Evolutionary conservation across 2,113 vertebrate genomes (phyloP).

Genomic region (Hippoglossus stenolepis): DNA sequence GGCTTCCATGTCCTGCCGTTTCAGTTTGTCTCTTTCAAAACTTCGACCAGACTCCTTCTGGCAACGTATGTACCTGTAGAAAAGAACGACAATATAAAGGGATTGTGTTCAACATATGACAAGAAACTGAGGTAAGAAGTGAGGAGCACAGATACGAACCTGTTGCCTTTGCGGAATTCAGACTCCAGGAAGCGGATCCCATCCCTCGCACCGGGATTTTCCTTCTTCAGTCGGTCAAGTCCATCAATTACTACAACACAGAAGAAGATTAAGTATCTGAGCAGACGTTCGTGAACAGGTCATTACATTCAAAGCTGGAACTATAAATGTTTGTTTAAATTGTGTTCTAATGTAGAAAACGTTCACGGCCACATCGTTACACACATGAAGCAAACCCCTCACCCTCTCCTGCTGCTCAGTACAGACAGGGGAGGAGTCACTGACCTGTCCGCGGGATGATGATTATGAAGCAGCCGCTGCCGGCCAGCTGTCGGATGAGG

Average conservation of each 20-base stretch:
- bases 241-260: constrained; percentile 91
- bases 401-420: neutral
- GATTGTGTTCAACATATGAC: too few relatives aligned
- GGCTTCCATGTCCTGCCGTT: constrained; percentile 93
- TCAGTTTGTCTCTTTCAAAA: constrained; percentile 95
- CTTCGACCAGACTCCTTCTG: constrained; percentile 93
- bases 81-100: too few relatives aligned
- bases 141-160: constrained; percentile 77
- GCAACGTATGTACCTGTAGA: constrained; percentile 93
- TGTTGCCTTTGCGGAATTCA: constrained; percentile 97
- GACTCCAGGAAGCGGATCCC: constrained; percentile 95
- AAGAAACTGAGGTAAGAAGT: neutral
- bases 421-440: constrained; percentile 10
- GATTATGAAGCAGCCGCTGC: constrained; percentile 95
- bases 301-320: neutral
- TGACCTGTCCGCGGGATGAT: constrained; percentile 96
- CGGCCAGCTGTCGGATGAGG: constrained; percentile 90
- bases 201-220: constrained; percentile 92
- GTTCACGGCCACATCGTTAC: neutral
- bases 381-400: neutral
- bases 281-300: too few relatives aligned
- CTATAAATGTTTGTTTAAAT: neutral
- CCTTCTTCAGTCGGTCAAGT: constrained; percentile 94
- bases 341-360: neutral
- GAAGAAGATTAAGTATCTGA: accelerated